Conservation (phyloP, 2,888 invertebrate genomes). For the Syrista parreyssii region DNA sequence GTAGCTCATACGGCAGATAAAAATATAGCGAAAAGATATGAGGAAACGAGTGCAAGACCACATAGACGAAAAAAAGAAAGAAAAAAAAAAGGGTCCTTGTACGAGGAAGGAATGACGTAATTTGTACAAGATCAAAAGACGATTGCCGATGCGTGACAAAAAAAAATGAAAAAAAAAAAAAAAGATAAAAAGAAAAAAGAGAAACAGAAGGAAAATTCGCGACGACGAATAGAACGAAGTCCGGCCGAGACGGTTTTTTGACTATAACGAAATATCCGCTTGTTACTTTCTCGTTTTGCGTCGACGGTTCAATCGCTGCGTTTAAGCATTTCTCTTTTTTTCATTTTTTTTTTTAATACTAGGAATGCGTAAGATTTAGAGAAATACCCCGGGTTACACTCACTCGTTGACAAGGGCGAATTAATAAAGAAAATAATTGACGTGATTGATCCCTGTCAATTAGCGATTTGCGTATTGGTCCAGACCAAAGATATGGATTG, state of each 20-base stretch:
- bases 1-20: neutral
- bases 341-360: neutral
- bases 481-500: neutral
- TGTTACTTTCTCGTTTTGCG: neutral
- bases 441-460: neutral
- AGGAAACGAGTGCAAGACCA: neutral
- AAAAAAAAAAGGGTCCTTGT: neutral
- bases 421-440: neutral
- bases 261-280: neutral
- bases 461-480: neutral
- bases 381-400: constrained; percentile 1
- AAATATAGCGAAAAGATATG: neutral
- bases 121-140: neutral
- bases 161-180: constrained; percentile 7
- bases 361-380: constrained; percentile 5
- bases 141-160: neutral
- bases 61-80: neutral
- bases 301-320: neutral
- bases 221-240: constrained; percentile 1
- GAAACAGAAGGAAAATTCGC: constrained; percentile 3
- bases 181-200: neutral
- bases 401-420: neutral
- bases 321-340: neutral
- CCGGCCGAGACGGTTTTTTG: constrained; percentile 1
- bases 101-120: neutral